Conservation (phyloP, 2,888 invertebrate species). For the Synanthedon tipuliformis region DNA sequence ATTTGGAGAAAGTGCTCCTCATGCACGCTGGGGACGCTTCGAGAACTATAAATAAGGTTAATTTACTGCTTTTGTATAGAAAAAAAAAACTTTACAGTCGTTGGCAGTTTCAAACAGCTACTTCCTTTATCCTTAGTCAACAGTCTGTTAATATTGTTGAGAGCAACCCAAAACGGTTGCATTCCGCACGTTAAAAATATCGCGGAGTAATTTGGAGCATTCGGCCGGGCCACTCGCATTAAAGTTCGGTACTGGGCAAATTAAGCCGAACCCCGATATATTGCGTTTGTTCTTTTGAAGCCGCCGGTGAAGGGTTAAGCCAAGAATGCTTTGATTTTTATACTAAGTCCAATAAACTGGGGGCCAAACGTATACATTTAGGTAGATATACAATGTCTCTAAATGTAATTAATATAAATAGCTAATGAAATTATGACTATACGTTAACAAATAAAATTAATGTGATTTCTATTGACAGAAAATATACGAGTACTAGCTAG, state of each 20-base stretch:
- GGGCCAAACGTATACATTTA: neutral
- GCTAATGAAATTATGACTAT: too few species aligned
- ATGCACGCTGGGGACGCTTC: slow-evolving; percentile 10
- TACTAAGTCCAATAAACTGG: slow-evolving; percentile 50
- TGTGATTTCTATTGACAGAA: too few species aligned
- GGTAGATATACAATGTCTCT: neutral
- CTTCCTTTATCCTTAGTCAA: slow-evolving; percentile 30
- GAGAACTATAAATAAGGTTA: neutral
- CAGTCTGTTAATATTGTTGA: slow-evolving; percentile 51
- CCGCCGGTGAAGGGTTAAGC: slow-evolving; percentile 66
- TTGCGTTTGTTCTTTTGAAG: slow-evolving; percentile 71
- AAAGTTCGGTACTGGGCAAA: slow-evolving; percentile 61
- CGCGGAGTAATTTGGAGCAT: slow-evolving; percentile 65
- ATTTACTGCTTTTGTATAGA: neutral
- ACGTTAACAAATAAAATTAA: too few species aligned
- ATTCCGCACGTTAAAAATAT: slow-evolving; percentile 68
- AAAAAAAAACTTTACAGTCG: neutral
- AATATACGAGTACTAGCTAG: too few species aligned
- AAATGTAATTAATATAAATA: too few species aligned
- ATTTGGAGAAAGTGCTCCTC: slow-evolving; percentile 14
- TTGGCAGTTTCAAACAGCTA: neutral
- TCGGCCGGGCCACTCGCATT: slow-evolving; percentile 55
- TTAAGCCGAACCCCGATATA: slow-evolving; percentile 66
- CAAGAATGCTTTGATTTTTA: slow-evolving; percentile 71
- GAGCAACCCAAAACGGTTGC: slow-evolving; percentile 57